Evolutionary conservation across 2,797 vertebrate genomes (phyloP).

Genomic region (Myotis pilosus): DNA sequence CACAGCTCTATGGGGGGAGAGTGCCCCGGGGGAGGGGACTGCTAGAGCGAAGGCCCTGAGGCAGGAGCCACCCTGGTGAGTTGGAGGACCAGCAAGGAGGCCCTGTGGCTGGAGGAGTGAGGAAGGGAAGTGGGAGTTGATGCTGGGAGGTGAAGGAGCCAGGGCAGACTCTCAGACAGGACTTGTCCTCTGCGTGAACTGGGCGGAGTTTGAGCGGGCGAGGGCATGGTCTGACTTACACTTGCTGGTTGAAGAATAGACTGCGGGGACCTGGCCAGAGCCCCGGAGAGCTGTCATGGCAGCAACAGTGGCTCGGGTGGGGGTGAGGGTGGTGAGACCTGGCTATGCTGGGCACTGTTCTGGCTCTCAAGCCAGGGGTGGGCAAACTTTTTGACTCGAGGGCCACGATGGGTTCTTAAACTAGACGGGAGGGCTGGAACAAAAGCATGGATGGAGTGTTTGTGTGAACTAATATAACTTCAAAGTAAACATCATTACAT

Average conservation of each 20-base stretch:
- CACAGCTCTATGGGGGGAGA: neutral
- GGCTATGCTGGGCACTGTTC: neutral
- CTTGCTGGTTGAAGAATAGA: neutral
- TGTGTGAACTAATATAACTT: too few relatives aligned
- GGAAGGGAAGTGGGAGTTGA: neutral
- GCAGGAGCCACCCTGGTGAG: neutral
- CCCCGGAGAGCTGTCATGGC: neutral
- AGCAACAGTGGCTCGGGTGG: fast-evolving
- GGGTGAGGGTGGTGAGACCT: neutral
- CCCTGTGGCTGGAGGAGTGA: neutral
- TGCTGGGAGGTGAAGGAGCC: neutral
- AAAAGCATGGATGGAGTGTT: too few relatives aligned
- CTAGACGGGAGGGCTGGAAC: too few relatives aligned
- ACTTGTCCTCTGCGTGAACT: fast-evolving
- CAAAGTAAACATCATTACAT: too few relatives aligned
- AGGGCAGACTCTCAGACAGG: neutral
- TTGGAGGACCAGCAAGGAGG: neutral
- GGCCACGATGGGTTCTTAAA: too few relatives aligned
- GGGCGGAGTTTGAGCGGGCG: neutral
- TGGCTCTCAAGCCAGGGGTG: too few relatives aligned
- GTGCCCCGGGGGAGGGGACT: neutral
- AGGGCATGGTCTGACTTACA: neutral
- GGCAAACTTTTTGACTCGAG: too few relatives aligned
- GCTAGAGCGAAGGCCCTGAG: neutral
- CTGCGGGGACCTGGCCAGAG: neutral